These are phyloP conservation scores for Parnassius apollo DNA, from an alignment of 2,888 invertebrate species.

Conservation along the genomic window DNA sequence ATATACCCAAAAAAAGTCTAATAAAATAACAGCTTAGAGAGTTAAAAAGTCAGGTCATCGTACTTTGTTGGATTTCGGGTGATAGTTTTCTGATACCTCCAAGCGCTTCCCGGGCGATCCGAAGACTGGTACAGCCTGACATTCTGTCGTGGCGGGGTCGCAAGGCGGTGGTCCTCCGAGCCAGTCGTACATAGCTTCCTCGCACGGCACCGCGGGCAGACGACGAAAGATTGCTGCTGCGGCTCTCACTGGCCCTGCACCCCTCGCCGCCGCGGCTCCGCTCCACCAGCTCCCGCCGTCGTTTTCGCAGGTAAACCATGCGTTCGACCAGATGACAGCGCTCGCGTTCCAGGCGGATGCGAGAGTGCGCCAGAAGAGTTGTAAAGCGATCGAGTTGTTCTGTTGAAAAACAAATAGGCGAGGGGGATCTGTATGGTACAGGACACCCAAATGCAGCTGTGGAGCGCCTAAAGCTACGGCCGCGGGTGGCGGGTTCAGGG, in stretches of 20 bases:
- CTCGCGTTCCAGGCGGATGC: slow-evolving; percentile 76
- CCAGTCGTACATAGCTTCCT: slow-evolving; percentile 84
- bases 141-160: slow-evolving; percentile 60
- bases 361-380: slow-evolving; percentile 79
- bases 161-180: slow-evolving; percentile 81
- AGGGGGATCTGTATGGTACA: slow-evolving; percentile 66
- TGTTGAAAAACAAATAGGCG: slow-evolving; percentile 70
- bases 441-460: slow-evolving; percentile 72
- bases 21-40: too few relatives aligned
- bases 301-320: slow-evolving; percentile 71
- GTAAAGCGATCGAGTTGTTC: slow-evolving; percentile 73
- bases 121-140: slow-evolving; percentile 56
- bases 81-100: slow-evolving; percentile 46
- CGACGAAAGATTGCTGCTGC: slow-evolving; percentile 83
- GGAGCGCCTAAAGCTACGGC: slow-evolving; percentile 76
- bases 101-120: slow-evolving; percentile 48
- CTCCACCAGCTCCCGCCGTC: slow-evolving; percentile 67
- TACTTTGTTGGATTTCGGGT: too few relatives aligned
- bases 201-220: slow-evolving; percentile 86
- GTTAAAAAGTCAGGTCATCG: too few relatives aligned
- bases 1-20: too few relatives aligned
- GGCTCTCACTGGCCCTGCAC: slow-evolving; percentile 68
- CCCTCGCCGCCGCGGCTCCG: slow-evolving; percentile 71
- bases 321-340: slow-evolving; percentile 68
- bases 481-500: slow-evolving; percentile 63